Evolutionary conservation across 2,113 vertebrate genomes (phyloP).

Genomic region (Caretta caretta): DNA sequence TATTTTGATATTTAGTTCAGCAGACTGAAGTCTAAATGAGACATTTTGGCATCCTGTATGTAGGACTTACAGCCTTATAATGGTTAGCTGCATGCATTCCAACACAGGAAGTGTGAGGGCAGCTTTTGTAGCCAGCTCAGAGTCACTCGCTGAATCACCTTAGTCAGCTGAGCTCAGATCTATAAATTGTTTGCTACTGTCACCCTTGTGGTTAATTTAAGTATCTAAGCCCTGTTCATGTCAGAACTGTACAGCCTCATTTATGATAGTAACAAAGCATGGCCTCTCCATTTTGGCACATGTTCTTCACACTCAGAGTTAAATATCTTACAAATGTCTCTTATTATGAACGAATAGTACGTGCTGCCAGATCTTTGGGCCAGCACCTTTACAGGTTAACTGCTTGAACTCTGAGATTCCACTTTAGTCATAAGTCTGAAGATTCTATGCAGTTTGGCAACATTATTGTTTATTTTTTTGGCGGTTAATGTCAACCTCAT

Average conservation of each 20-base stretch:
- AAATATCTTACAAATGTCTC: neutral
- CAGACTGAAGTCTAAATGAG: conserved; percentile 1
- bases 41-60: neutral
- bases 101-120: conserved; percentile 45
- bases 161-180: conserved; percentile 67
- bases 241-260: conserved; percentile 35
- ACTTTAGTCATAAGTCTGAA: conserved; percentile 1
- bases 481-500: conserved; percentile 17
- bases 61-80: neutral
- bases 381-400: neutral
- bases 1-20: conserved; percentile 47
- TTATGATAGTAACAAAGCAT: conserved; percentile 1
- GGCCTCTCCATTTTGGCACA: neutral
- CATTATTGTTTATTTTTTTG: neutral
- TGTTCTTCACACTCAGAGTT: neutral
- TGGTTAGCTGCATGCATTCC: conserved; percentile 33
- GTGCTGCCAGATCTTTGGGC: conserved; percentile 37
- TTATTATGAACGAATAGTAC: conserved; percentile 1
- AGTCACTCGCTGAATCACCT: conserved; percentile 64
- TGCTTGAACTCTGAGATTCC: conserved; percentile 20
- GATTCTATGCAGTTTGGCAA: conserved; percentile 3
- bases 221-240: conserved; percentile 5
- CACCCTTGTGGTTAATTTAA: conserved; percentile 44
- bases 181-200: conserved; percentile 18
- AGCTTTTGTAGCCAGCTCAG: conserved; percentile 62